Evolutionary conservation across 2,113 vertebrate genomes (phyloP).

Genomic region (Verasper variegatus): DNA sequence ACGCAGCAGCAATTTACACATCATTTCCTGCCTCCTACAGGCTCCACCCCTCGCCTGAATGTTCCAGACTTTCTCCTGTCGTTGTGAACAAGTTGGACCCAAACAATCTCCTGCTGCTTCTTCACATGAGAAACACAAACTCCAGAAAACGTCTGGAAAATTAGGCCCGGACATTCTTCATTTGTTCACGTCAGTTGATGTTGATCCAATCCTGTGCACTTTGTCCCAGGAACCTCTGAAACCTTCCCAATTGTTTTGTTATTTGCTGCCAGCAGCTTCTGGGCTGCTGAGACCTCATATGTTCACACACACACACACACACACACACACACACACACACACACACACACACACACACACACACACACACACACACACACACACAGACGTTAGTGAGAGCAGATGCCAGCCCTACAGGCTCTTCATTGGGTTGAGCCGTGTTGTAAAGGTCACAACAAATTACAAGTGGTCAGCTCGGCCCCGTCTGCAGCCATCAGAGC

Average conservation of each 20-base stretch:
- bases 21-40: no score
- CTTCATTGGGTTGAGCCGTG: conserved; percentile 43
- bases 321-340: conserved; percentile 8
- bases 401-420: conserved; percentile 50
- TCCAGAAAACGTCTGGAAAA: no score
- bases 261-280: conserved; percentile 5
- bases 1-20: no score
- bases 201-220: background rate
- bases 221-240: background rate
- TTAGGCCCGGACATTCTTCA: background rate
- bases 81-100: no score
- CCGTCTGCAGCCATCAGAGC: conserved; percentile 49
- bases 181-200: background rate
- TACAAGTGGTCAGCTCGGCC: conserved; percentile 65
- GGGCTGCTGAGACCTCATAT: conserved; percentile 6
- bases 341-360: background rate
- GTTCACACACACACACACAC: conserved; percentile 13
- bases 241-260: background rate
- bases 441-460: conserved; percentile 71
- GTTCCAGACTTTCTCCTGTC: no score
- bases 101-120: no score
- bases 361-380: conserved; percentile 22
- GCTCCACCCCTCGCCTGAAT: no score
- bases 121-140: no score
- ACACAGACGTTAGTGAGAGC: conserved; percentile 12